A percentile compares a stretch with the other conserved stretches of the same genome.
These are phyloP conservation scores for Netelia inedita DNA, from an alignment of 2,888 invertebrate genomes.

Conservation along the genomic window DNA sequence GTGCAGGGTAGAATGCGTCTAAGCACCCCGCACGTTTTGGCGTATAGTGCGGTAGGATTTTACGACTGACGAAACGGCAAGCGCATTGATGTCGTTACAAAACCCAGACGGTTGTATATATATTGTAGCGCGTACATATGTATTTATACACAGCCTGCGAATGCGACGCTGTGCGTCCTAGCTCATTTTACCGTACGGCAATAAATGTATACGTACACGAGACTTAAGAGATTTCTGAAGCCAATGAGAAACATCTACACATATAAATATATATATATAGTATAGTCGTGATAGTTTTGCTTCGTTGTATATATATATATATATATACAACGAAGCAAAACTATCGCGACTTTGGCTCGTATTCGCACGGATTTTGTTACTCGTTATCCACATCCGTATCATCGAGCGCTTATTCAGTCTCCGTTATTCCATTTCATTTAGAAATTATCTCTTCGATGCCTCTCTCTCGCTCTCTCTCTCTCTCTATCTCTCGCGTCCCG, in stretches of 20 bases:
- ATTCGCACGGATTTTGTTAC: conserved; percentile 20
- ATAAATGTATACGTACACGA: conserved; percentile 18
- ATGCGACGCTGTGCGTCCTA: neutral
- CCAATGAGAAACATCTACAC: neutral
- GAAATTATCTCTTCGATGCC: neutral
- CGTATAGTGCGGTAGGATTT: conserved; percentile 57
- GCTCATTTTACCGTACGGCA: neutral
- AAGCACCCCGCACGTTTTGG: conserved; percentile 53
- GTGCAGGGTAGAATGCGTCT: conserved; percentile 23
- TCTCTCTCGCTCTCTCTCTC: neutral
- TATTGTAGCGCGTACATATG: neutral
- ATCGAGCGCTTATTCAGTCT: neutral
- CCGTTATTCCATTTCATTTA: neutral
- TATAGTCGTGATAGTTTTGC: too few relatives aligned
- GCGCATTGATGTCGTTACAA: conserved; percentile 49
- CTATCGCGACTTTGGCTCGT: conserved; percentile 28
- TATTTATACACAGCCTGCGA: neutral
- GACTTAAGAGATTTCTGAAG: conserved; percentile 20
- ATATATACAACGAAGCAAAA: conserved; percentile 1
- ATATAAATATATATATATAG: too few relatives aligned
- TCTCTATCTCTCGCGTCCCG: too few relatives aligned
- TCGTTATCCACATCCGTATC: neutral
- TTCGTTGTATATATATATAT: too few relatives aligned
- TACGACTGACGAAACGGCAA: conserved; percentile 63
- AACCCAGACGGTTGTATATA: conserved; percentile 19